phyloP scores from a whole-genome alignment of 2,113 vertebrate species.

The Narcine bancroftii region DNA sequence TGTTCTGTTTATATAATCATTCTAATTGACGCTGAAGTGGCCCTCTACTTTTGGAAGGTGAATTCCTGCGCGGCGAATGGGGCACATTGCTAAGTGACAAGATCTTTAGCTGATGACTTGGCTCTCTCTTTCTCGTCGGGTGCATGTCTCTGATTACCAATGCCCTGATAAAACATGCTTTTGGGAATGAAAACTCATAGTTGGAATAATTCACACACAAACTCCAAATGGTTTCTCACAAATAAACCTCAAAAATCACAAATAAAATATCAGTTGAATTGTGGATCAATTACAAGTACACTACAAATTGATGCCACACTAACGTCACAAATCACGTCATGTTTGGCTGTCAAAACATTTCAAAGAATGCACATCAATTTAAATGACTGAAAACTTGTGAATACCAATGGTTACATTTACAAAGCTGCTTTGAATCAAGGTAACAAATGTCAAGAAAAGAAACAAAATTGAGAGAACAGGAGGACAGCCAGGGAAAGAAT shows the following conservation, averaged over 20 bases:
- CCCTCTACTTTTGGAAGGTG: background rate
- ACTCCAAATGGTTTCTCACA: background rate
- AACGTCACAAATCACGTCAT: background rate
- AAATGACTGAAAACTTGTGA: background rate
- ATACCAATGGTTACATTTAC: background rate
- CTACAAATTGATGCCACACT: background rate
- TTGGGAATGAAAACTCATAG: background rate
- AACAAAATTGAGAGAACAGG: background rate
- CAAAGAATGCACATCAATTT: background rate
- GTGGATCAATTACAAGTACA: background rate
- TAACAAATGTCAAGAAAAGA: background rate
- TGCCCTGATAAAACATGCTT: background rate
- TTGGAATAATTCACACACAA: background rate
- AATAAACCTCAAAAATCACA: background rate
- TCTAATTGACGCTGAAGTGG: background rate
- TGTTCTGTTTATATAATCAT: background rate
- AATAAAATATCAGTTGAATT: background rate
- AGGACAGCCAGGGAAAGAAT: no score
- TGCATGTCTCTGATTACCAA: background rate
- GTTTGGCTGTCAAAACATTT: background rate
- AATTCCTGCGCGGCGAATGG: background rate
- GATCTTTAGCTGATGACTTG: background rate
- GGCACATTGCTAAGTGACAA: background rate
- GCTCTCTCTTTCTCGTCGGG: background rate
- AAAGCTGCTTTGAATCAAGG: background rate